Conservation (phyloP, 37 sponge, comb jelly and placozoan genomes). For the Cliona cf. orientalis region DNA sequence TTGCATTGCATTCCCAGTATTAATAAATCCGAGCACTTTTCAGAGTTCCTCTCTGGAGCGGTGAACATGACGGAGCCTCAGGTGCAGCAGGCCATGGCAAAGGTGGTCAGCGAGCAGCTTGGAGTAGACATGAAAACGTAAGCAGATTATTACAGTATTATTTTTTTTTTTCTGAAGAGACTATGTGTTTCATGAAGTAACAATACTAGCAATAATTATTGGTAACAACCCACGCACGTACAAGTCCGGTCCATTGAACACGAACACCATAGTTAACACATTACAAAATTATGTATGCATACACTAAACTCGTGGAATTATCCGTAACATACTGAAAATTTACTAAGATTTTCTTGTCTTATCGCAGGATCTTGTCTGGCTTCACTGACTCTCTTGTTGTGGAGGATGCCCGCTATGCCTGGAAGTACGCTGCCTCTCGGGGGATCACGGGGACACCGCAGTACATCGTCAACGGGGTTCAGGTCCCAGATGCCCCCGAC, state of each 20-base stretch:
- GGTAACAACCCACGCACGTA: too few species aligned
- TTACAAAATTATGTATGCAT: too few species aligned
- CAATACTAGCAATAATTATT: too few species aligned
- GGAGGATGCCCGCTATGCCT: slow-evolving; percentile 44
- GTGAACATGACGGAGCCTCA: slow-evolving; percentile 68
- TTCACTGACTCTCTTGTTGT: slow-evolving; percentile 32
- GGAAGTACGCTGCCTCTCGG: slow-evolving; percentile 61
- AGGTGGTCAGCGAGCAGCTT: neutral
- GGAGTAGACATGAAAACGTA: neutral
- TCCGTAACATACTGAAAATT: neutral
- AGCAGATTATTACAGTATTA: neutral
- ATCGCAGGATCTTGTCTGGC: slow-evolving; percentile 41
- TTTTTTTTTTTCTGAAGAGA: too few species aligned
- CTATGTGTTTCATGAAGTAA: too few species aligned
- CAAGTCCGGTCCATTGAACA: too few species aligned
- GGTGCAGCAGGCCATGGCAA: slow-evolving; percentile 48
- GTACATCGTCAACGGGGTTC: slow-evolving; percentile 69
- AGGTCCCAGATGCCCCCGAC: slow-evolving; percentile 17
- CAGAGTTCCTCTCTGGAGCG: slow-evolving; percentile 58
- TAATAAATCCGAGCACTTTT: too few species aligned
- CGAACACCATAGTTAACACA: too few species aligned
- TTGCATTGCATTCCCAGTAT: too few species aligned
- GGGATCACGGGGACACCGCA: slow-evolving; percentile 61
- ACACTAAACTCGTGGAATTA: neutral
- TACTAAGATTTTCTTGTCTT: neutral